Conservation (phyloP, 2,113 vertebrate species). For the Microtus montanus region DNA sequence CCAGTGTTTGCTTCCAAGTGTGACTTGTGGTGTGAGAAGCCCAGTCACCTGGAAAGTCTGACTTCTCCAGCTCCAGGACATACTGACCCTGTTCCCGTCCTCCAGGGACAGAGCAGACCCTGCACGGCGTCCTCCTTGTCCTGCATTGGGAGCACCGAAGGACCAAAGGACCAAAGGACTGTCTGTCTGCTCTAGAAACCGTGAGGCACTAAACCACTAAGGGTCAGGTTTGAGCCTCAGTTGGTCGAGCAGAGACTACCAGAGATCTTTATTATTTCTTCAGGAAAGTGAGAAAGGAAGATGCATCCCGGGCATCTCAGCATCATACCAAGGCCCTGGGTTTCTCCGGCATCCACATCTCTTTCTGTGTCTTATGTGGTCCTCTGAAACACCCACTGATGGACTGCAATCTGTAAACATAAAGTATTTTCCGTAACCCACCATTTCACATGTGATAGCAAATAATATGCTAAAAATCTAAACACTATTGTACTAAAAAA, state of each 20-base stretch:
- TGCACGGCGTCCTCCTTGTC: background rate
- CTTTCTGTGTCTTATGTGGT: background rate
- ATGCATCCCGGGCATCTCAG: background rate
- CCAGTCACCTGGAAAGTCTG: background rate
- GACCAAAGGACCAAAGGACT: background rate
- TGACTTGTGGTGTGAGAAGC: background rate
- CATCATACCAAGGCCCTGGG: background rate
- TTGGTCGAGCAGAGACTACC: background rate
- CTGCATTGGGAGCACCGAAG: background rate
- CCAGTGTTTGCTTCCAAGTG: background rate
- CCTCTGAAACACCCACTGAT: background rate
- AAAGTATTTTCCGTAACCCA: background rate
- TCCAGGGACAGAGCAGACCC: background rate
- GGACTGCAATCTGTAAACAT: background rate
- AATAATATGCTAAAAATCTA: background rate
- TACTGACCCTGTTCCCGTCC: background rate
- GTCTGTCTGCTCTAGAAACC: background rate
- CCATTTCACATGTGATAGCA: background rate
- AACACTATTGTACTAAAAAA: background rate
- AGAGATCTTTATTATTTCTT: background rate
- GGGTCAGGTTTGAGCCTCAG: background rate
- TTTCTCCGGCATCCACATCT: background rate
- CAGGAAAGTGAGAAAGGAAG: background rate
- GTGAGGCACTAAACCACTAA: fast-evolving
- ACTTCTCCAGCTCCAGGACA: background rate